Evolutionary conservation across 2,797 vertebrate species (phyloP), one percentile per base, ranked within the genome.

Genomic region (Dicrostonyx torquatus): DNA sequence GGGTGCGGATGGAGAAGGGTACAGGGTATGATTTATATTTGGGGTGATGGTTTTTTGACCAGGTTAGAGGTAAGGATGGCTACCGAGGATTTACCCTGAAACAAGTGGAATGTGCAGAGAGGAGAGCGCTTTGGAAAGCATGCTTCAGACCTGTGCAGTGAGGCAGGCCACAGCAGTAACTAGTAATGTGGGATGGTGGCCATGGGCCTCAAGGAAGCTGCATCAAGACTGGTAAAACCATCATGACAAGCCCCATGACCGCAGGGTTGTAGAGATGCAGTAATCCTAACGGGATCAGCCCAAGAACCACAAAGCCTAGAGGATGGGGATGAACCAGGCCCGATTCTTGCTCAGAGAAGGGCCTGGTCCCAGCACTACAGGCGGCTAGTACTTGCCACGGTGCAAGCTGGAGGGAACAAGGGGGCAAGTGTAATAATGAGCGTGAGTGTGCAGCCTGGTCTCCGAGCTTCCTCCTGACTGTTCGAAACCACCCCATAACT

Each of bases 11-110:
- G 24, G 84, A 78, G 76, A 72, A 43, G 12, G 60, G 20, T 22
- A 5, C 43, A 31, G 2, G 53, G n/a, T 12, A 58, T 24, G 15
- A 37, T 77, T 85, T 50, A 82, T 45, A 34, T 31, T 37, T 62
- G 29, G 86, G 76, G 77, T 86, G 72, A 58, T 13, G 37, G 82
- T 55, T 93, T 55, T 93, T 45, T 91, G 84, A 37, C 70, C 50
- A 60, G 55, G 48, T 78, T 48, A 75, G 68, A 85, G 37, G 43
- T 60, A 45, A n/a, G 5, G 43, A 29, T 1, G 29, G 20, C 4
- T 31, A 8, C 48, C 58, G 66, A 58, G 37, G 68, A 8, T 29
- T 34, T 13, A 14, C 26, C 48, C 17, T 7, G 12, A 62, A 22
- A 12, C 24, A 29, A 15, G 31, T 29, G 60, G 75, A 10, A 34